These are phyloP conservation scores for Rhamphomyia laevipes DNA, from an alignment of 2,888 invertebrate genomes.

Conservation along the genomic window DNA sequence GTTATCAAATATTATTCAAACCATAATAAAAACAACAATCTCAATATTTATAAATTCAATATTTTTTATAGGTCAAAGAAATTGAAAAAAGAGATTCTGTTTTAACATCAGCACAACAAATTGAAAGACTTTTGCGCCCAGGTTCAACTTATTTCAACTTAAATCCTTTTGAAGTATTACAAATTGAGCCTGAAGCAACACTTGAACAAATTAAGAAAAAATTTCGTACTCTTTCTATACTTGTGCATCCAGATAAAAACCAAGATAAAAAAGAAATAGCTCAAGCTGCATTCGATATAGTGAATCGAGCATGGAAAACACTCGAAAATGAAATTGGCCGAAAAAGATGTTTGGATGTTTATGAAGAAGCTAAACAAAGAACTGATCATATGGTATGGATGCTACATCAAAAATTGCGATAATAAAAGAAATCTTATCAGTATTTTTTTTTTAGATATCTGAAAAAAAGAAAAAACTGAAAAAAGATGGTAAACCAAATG, in stretches of 20 bases:
- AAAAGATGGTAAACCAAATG: constrained; percentile 69
- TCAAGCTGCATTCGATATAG: constrained; percentile 83
- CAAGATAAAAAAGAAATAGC: constrained; percentile 89
- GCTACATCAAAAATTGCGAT: not conserved
- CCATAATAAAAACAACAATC: no score
- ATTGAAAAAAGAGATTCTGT: constrained; percentile 96
- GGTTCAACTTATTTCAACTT: constrained; percentile 98
- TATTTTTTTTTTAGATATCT: constrained; percentile 51
- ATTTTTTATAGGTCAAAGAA: constrained; percentile 74
- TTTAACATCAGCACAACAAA: constrained; percentile 92
- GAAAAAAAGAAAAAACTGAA: constrained; percentile 90
- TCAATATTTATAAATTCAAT: no score
- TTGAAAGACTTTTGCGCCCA: constrained; percentile 86
- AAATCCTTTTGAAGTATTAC: constrained; percentile 85
- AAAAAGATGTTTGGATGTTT: constrained; percentile 88
- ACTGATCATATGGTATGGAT: constrained; percentile 77
- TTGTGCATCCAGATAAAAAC: constrained; percentile 99
- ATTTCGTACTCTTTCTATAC: constrained; percentile 88
- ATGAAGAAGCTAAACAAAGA: constrained; percentile 91
- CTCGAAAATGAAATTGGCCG: constrained; percentile 90
- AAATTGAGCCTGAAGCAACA: constrained; percentile 78
- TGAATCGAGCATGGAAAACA: constrained; percentile 91
- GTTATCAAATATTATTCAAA: no score
- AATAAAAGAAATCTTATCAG: constrained; percentile 5
- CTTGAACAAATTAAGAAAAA: constrained; percentile 93